Base-by-base conservation (phyloP, 1,140 invertebrate genomes). In the Drosophila insularis region DNA sequence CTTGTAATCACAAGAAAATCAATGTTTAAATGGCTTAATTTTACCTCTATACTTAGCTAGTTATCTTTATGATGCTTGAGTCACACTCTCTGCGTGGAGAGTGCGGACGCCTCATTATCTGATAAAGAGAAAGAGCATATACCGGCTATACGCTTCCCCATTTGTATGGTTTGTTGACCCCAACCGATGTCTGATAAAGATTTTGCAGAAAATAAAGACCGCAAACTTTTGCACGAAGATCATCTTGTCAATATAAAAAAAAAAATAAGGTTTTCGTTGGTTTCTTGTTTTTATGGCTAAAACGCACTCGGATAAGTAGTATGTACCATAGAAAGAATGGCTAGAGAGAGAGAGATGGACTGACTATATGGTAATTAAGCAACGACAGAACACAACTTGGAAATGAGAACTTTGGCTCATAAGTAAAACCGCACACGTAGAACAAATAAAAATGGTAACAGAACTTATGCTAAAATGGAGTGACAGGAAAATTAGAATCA, bases 391-490 rank as follows among this genome's bases (percentile, higher is more conserved):
- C 1, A 31, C 6, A 32, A 35, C 19, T 46, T 23, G 35, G 31
- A 32, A 5, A 54, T 61, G 66, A 63, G 31, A 63, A 67, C 8
- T 23, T 19, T 7, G 63, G 31, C 84, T 89, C 87, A 89, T 89
- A 89, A 69, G 74, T 75, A 89, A 89, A 89, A 78, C 85, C 43
- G 65, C 65, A 82, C 84, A 89, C 85, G 85, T 89, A 89, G 31
- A 53, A 78, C 80, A 89, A 89, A 89, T 89, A 89, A 82, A 87
- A 89, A 85, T 82, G 80, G 72, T 84, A 87, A 67, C 80, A 72
- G 65, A 87, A 84, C 80, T 78, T 74, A 79, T 70, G 76, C 59
- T 27, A 55, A 67, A 39, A 19, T 27, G 14, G 60, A 68, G 32
- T 64, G 43, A 63, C 65, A 69, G 64, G 53, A 70, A 21, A 39